Base-by-base conservation (phyloP, 2,888 invertebrate species). In the Perizoma flavofasciatum region DNA sequence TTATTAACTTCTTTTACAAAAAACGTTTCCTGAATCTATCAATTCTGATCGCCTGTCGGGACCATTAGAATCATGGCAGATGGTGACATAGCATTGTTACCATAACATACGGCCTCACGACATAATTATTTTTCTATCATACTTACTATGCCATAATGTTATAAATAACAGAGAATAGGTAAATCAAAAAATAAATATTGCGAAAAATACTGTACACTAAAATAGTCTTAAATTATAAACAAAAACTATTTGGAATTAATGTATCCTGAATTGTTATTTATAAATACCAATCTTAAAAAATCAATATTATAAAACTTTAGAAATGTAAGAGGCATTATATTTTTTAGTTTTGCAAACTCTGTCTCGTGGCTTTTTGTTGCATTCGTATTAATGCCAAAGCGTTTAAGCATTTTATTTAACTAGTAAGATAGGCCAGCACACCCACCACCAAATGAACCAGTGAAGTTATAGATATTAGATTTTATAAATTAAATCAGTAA, bases 331-430 rank as follows among this genome's bases (percentile, higher is more conserved):
- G 83, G 85, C 83, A 78, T 83, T 79, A 70, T 73, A 75, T 4
- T 62, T 75, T 71, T 63, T 74, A 77, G 70, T 72, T 75, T 78
- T 88, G 87, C 89, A 88, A 86, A 85, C 86, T 86, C 86, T 91
- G 91, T 92, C 89, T 90, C 91, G 91, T 90, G 89, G 86, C 85
- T 86, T 88, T 83, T 87, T 85, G 71, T 85, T 89, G 90, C 89
- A 86, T 78, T 75, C 71, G 76, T 81, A 77, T 81, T 79, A 81
- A 81, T 81, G 78, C 78, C 77, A 74, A 83, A 84, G 88, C 87
- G 63, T 55, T 55, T 61, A 70, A 86, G 87, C 88, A 68, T 87
- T n/a, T n/a, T n/a, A n/a, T n/a, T n/a, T 86, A 83, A 66, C 70
- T 79, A 77, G 68, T 79, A 75, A 74, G 71, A 66, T 73, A 72